Evolutionary conservation across 92 coral and sea anemone genomes (phyloP).

Genomic region (Nematostella vectensis): DNA sequence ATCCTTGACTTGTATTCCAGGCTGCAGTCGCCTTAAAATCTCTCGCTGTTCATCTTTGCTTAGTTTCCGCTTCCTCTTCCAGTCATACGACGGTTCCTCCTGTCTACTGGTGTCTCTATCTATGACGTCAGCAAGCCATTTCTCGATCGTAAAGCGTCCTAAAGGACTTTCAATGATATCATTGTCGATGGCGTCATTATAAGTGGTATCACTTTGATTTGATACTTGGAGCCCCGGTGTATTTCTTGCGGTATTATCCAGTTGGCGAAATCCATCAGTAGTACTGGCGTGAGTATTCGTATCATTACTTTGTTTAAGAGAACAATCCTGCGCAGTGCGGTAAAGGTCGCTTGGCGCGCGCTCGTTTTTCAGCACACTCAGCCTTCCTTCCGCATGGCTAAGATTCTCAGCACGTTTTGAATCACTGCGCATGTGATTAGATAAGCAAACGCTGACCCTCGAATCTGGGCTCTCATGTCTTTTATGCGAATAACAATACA

Average conservation of each 20-base stretch:
- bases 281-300: neutral
- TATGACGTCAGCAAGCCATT: constrained; percentile 30
- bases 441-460: too few species aligned
- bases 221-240: neutral
- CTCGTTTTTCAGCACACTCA: constrained; percentile 20
- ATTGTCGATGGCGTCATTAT: neutral
- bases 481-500: neutral
- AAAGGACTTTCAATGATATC: constrained; percentile 2
- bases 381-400: constrained; percentile 19
- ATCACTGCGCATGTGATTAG: neutral
- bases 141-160: constrained; percentile 11
- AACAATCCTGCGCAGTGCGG: neutral
- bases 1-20: too few species aligned
- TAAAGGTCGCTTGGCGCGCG: constrained; percentile 25
- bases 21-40: constrained; percentile 32
- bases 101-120: neutral
- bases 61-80: constrained; percentile 14
- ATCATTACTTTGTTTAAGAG: too few species aligned
- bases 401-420: neutral
- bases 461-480: neutral
- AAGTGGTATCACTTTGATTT: neutral
- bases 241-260: neutral
- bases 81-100: neutral
- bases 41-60: constrained; percentile 26
- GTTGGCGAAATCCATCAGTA: neutral